These are phyloP conservation scores for Gymnocheta viridis DNA, from an alignment of 2,888 invertebrate species.

Conservation along the genomic window DNA sequence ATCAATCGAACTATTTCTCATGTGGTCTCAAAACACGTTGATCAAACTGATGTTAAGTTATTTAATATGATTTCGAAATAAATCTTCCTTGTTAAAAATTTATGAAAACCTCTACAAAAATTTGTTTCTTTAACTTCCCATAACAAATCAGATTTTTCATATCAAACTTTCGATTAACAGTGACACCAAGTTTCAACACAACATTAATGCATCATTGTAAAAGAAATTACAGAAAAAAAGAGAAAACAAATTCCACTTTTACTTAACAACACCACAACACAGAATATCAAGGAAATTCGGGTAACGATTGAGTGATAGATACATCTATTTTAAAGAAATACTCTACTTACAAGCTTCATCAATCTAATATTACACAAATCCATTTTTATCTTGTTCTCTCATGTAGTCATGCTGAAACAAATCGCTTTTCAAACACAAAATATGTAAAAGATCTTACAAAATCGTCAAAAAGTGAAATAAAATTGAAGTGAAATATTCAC, in stretches of 20 bases:
- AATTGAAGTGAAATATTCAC: slow-evolving; percentile 21
- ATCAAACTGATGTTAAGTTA: background rate
- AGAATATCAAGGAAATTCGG: background rate
- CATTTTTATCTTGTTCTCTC: slow-evolving; percentile 38
- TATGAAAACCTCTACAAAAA: background rate
- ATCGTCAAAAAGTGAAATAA: slow-evolving; percentile 15
- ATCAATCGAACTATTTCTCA: background rate
- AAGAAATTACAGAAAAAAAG: background rate
- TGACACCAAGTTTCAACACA: slow-evolving; percentile 60
- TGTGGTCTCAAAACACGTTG: background rate
- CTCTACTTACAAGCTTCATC: slow-evolving; percentile 64
- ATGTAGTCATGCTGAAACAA: slow-evolving; percentile 7
- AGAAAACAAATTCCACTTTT: slow-evolving; percentile 45
- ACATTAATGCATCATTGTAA: slow-evolving; percentile 62
- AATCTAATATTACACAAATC: slow-evolving; percentile 62
- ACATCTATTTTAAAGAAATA: slow-evolving; percentile 52
- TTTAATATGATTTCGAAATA: background rate
- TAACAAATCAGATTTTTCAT: slow-evolving; percentile 1
- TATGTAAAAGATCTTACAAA: slow-evolving; percentile 33
- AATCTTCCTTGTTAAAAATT: background rate
- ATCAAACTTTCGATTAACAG: background rate
- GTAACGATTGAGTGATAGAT: slow-evolving; percentile 25
- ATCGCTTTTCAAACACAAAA: slow-evolving; percentile 57
- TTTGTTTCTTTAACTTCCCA: slow-evolving; percentile 13
- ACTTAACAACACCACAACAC: slow-evolving; percentile 2